These are phyloP conservation scores for Drosophila navojoa DNA, from an alignment of 1,140 invertebrate species.

Conservation along the genomic window DNA sequence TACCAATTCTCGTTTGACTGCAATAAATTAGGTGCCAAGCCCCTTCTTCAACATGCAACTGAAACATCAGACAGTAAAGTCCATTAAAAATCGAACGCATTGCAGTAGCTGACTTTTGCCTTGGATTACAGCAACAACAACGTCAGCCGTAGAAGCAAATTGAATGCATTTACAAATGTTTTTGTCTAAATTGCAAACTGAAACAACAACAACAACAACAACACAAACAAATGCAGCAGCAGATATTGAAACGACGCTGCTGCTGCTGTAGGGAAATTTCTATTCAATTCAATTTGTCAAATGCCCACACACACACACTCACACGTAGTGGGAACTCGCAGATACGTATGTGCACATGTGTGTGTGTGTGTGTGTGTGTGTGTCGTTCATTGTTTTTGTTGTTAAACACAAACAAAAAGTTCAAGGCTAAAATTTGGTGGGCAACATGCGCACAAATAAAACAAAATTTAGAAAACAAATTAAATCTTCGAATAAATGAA, in stretches of 20 bases:
- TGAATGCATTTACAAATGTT: constrained; percentile 13
- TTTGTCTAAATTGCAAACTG: constrained; percentile 5
- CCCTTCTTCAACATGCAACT: constrained; percentile 6
- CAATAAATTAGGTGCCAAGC: constrained; percentile 27
- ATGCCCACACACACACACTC: constrained; percentile 19
- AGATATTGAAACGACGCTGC: not conserved
- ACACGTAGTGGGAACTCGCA: not conserved
- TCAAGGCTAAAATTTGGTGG: constrained; percentile 70
- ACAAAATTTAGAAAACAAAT: constrained; percentile 12
- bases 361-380: constrained; percentile 23
- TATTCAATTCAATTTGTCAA: constrained; percentile 47
- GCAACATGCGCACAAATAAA: constrained; percentile 55
- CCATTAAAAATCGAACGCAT: constrained; percentile 48
- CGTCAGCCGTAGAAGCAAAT: constrained; percentile 1
- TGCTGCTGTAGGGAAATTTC: constrained; percentile 8
- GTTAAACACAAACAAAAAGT: constrained; percentile 69
- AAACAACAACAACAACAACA: not conserved
- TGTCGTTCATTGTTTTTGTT: constrained; percentile 35
- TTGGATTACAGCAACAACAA: not conserved
- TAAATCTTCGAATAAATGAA: not conserved
- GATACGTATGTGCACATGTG: no score
- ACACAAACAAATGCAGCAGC: not conserved
- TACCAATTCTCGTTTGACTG: not conserved
- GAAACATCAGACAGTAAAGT: constrained; percentile 37
- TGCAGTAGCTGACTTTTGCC: constrained; percentile 3